phyloP scores from a whole-genome alignment of 2,113 vertebrate species.

The Craseonycteris thonglongyai region DNA sequence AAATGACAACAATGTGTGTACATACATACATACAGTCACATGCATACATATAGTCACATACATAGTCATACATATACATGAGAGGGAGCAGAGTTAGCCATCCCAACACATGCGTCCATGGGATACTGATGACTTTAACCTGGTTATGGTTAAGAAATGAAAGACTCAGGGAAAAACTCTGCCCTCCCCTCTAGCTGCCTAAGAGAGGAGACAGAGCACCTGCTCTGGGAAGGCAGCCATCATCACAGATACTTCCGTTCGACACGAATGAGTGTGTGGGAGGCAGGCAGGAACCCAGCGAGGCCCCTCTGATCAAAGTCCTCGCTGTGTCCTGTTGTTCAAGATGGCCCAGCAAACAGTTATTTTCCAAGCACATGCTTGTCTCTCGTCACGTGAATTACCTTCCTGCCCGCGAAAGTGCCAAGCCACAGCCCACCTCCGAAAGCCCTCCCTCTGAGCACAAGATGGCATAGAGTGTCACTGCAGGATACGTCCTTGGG shows the following conservation, averaged over 20 bases:
- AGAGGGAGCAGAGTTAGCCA: neutral
- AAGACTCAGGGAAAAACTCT: neutral
- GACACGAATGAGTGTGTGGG: no score
- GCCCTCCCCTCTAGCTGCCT: neutral
- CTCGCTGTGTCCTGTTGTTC: neutral
- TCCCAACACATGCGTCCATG: neutral
- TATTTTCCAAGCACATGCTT: neutral
- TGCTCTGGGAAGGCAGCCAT: neutral
- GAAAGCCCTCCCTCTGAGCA: neutral
- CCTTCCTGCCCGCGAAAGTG: no score
- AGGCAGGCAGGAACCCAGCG: neutral
- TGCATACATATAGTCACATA: neutral
- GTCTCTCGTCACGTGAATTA: no score
- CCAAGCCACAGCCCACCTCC: neutral
- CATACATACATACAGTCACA: neutral
- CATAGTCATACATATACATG: neutral
- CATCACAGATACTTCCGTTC: fast-evolving
- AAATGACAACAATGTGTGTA: neutral
- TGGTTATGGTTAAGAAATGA: neutral
- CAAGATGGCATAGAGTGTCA: neutral
- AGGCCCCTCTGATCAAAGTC: neutral
- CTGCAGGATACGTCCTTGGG: fast-evolving
- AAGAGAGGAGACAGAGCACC: neutral
- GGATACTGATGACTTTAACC: neutral
- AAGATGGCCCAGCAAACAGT: neutral